Evolutionary conservation across 2,888 invertebrate genomes (phyloP).

Genomic region (Arctia plantaginis): DNA sequence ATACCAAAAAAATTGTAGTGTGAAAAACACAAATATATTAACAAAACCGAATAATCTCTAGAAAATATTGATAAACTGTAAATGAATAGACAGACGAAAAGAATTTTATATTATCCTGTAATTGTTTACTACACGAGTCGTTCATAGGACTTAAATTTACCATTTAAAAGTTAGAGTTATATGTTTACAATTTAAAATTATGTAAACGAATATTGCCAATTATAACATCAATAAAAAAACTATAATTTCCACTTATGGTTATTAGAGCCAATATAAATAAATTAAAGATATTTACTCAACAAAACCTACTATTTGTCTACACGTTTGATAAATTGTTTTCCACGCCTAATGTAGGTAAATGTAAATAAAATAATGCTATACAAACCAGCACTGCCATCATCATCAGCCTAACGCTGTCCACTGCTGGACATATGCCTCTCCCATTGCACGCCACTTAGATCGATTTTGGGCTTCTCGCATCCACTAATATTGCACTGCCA

Average conservation of each 20-base stretch:
- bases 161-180: too few relatives aligned
- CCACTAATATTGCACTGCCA: conserved; percentile 22
- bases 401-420: too few relatives aligned
- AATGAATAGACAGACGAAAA: background rate
- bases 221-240: too few relatives aligned
- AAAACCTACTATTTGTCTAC: conserved; percentile 15
- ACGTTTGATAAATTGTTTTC: conserved; percentile 12
- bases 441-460: too few relatives aligned
- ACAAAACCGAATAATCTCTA: too few relatives aligned
- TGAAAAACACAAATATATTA: too few relatives aligned
- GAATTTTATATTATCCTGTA: background rate
- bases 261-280: background rate
- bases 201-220: too few relatives aligned
- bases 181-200: too few relatives aligned
- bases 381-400: conserved; percentile 8
- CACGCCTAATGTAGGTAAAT: conserved; percentile 7
- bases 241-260: too few relatives aligned
- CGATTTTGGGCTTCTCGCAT: too few relatives aligned
- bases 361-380: conserved; percentile 10
- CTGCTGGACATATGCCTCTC: too few relatives aligned
- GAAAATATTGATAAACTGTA: background rate
- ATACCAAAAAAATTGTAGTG: too few relatives aligned
- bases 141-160: background rate
- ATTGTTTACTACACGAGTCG: background rate
- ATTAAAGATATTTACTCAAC: conserved; percentile 4